These are phyloP conservation scores for Gortyna flavago DNA, from an alignment of 2,888 invertebrate genomes.

Conservation along the genomic window DNA sequence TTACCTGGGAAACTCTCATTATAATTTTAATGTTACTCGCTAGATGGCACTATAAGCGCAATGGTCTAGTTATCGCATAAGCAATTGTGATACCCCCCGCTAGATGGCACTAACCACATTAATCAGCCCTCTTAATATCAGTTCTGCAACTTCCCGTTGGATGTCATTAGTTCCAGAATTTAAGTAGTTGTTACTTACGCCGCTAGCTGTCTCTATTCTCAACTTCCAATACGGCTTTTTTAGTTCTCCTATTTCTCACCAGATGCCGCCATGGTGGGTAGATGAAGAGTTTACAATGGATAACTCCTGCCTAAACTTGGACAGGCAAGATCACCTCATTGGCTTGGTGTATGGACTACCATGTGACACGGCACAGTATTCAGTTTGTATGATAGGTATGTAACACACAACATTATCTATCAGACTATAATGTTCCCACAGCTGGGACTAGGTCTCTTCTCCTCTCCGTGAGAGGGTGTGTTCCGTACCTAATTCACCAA, in stretches of 20 bases:
- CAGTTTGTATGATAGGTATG: slow-evolving; percentile 86
- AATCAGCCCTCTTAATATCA: fast-evolving
- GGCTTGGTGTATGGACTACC: slow-evolving; percentile 88
- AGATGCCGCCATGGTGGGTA: slow-evolving; percentile 86
- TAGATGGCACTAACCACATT: background rate
- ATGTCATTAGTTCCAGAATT: background rate
- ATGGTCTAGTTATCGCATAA: background rate
- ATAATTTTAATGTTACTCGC: background rate
- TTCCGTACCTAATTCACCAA: too few species aligned
- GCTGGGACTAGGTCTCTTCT: too few species aligned
- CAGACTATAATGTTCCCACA: background rate
- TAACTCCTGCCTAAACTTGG: slow-evolving; percentile 86
- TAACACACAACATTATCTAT: background rate
- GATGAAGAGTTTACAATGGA: slow-evolving; percentile 84
- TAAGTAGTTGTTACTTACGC: background rate
- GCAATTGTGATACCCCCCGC: background rate
- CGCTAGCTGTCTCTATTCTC: slow-evolving; percentile 27
- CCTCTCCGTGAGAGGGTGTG: background rate
- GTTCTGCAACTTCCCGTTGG: background rate
- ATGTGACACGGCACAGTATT: slow-evolving; percentile 87
- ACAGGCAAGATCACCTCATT: slow-evolving; percentile 86
- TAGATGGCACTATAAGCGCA: background rate
- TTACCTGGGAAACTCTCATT: background rate
- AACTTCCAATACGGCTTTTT: background rate
- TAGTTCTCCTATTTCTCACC: slow-evolving; percentile 43